Conservation (phyloP, 2,888 invertebrate genomes). For the Panzeria rudis region DNA sequence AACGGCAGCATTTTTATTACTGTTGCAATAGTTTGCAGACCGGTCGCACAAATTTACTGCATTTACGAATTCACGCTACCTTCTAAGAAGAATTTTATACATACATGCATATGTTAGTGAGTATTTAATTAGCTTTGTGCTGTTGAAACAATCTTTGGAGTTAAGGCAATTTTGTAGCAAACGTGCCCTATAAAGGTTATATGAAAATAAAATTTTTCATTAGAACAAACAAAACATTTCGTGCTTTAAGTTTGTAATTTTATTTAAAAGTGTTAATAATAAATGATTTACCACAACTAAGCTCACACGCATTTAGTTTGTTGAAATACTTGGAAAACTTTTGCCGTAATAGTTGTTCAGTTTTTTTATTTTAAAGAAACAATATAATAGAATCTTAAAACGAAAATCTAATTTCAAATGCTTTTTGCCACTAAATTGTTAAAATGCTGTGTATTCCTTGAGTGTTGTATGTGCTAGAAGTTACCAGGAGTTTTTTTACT, state of each 20-base stretch:
- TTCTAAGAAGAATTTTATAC: too few relatives aligned
- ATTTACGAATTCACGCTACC: too few relatives aligned
- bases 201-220: conserved; percentile 27
- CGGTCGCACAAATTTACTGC: too few relatives aligned
- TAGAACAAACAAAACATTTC: conserved; percentile 50
- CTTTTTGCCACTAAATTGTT: conserved; percentile 34
- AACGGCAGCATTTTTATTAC: too few relatives aligned
- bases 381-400: conserved; percentile 24
- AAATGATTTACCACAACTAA: conserved; percentile 59
- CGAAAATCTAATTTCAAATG: conserved; percentile 54
- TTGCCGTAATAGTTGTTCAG: conserved; percentile 1
- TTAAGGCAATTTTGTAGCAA: not conserved
- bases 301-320: conserved; percentile 1
- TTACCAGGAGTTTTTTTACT: not conserved
- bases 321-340: conserved; percentile 2
- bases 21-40: too few relatives aligned
- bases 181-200: not conserved
- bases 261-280: conserved; percentile 73
- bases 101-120: too few relatives aligned
- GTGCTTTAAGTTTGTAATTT: conserved; percentile 71
- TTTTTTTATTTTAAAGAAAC: not conserved
- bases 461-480: not conserved
- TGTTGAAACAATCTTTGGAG: not conserved
- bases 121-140: not conserved
- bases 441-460: conserved; percentile 14